These are phyloP conservation scores for Sciurus carolinensis DNA, from an alignment of 2,797 vertebrate species.

Conservation along the genomic window DNA sequence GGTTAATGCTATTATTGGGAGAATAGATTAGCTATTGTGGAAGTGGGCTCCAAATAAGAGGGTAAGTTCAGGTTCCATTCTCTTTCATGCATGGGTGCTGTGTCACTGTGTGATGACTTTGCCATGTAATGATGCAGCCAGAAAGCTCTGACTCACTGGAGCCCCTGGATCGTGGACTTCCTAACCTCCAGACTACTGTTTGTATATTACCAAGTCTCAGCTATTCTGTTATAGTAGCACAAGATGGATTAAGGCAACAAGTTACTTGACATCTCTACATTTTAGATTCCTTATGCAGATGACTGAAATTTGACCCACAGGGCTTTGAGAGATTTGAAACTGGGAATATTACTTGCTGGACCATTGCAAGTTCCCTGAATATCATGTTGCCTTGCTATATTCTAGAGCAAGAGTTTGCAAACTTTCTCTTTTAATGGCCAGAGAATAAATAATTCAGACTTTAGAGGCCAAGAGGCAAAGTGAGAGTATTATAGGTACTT, in stretches of 20 bases:
- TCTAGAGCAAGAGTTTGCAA: neutral
- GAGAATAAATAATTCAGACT: neutral
- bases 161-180: neutral
- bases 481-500: neutral
- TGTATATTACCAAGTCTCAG: neutral
- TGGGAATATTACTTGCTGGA: too few relatives aligned
- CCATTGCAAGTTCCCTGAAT: neutral
- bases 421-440: neutral
- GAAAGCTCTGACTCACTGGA: too few relatives aligned
- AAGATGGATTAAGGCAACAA: neutral
- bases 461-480: neutral
- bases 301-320: neutral
- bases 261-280: neutral
- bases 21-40: neutral
- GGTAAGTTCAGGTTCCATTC: neutral
- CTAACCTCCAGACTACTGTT: neutral
- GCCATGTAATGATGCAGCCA: neutral
- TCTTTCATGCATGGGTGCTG: too few relatives aligned
- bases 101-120: neutral
- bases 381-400: neutral
- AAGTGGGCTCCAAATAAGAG: neutral
- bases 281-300: neutral
- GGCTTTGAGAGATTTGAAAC: neutral
- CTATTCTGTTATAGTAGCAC: neutral
- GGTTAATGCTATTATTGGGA: neutral